Evolutionary conservation across 2,113 vertebrate species (phyloP).

Genomic region (Egretta garzetta): DNA sequence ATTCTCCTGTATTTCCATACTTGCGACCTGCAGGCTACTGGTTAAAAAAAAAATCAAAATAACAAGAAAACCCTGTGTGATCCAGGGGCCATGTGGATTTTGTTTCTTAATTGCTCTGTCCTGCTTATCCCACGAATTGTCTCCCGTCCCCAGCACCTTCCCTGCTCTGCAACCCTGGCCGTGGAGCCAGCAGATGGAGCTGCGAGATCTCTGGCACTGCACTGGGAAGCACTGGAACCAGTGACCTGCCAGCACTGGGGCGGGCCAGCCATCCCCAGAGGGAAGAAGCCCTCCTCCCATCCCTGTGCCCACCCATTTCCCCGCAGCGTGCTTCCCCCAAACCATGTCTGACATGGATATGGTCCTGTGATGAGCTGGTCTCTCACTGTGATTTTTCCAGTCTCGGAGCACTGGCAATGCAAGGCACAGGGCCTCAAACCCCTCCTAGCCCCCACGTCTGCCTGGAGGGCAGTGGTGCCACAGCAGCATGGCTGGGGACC

Average conservation of each 20-base stretch:
- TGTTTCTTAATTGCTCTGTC: not conserved
- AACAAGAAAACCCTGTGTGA: not conserved
- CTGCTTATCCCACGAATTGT: not conserved
- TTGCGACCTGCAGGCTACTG: not conserved
- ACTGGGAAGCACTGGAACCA: not conserved
- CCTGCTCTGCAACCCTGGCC: not conserved
- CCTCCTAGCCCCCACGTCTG: not conserved
- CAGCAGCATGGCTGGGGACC: not conserved
- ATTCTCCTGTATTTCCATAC: not conserved
- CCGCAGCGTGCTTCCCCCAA: rapidly evolving
- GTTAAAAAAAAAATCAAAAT: not conserved
- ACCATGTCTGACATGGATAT: rapidly evolving
- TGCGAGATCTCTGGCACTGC: not conserved
- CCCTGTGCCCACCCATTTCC: not conserved
- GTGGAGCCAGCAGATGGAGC: slow-evolving; percentile 33
- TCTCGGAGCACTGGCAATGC: not conserved
- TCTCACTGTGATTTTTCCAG: not conserved
- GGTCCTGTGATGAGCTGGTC: not conserved
- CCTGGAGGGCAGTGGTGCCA: not conserved
- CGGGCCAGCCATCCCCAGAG: rapidly evolving
- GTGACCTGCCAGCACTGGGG: not conserved
- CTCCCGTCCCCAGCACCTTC: not conserved
- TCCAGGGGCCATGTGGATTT: not conserved
- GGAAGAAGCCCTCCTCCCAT: rapidly evolving
- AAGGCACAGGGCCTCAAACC: not conserved